These are phyloP conservation scores for Ciconia stormi DNA, from an alignment of 2,113 vertebrate species.

Conservation along the genomic window DNA sequence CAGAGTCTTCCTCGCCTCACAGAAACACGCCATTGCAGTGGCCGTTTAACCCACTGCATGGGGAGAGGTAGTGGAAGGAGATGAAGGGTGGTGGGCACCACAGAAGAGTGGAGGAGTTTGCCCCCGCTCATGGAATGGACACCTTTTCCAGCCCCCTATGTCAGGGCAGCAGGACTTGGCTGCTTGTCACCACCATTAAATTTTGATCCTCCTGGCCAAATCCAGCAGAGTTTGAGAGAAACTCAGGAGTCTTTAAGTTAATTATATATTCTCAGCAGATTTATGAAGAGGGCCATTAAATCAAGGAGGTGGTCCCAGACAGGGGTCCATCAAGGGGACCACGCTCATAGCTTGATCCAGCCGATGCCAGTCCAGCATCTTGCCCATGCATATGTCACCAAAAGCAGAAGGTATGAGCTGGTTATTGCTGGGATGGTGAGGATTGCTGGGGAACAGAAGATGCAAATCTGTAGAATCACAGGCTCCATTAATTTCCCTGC, in stretches of 20 bases:
- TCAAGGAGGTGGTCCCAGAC: neutral
- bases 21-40: neutral
- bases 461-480: neutral
- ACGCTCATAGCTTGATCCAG: accelerated
- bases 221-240: neutral
- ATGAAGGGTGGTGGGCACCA: neutral
- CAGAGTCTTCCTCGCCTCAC: neutral
- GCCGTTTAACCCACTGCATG: neutral
- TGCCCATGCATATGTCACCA: neutral
- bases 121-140: neutral
- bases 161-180: neutral
- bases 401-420: neutral
- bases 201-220: neutral
- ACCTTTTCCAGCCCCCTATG: neutral
- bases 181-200: neutral
- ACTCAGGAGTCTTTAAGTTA: neutral
- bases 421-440: neutral
- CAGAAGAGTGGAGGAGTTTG: neutral
- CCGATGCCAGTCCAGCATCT: neutral
- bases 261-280: neutral
- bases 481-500: neutral
- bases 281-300: neutral
- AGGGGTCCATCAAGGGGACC: neutral
- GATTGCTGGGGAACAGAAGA: neutral
- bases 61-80: neutral